A percentile compares a stretch with the other conserved stretches of the same genome.
phyloP scores from a whole-genome alignment of 92 coral and sea anemone species.

The Diadumene lineata region DNA sequence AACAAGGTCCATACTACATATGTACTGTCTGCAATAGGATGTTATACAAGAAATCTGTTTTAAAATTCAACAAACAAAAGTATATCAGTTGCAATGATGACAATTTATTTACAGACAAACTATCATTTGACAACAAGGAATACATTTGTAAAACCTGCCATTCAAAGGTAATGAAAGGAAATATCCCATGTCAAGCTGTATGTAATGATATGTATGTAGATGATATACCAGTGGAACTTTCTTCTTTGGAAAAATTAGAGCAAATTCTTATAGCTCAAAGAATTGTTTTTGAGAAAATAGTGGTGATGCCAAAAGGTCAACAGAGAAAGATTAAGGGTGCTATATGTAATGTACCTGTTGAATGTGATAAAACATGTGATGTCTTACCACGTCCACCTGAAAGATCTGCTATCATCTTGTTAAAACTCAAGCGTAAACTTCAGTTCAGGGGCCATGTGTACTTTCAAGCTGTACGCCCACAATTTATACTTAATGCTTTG shows the following conservation, averaged over 20 bases:
- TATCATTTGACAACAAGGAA: conserved; percentile 20
- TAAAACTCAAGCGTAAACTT: conserved; percentile 51
- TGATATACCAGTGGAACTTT: conserved; percentile 38
- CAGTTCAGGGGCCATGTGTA: conserved; percentile 66
- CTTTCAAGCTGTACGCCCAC: conserved; percentile 65
- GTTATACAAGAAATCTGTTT: conserved; percentile 35
- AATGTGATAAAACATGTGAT: conserved; percentile 55
- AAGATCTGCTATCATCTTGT: conserved; percentile 53
- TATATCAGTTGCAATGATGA: conserved; percentile 10
- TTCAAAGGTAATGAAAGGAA: conserved; percentile 36
- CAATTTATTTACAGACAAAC: conserved; percentile 28
- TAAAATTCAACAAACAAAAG: conserved; percentile 18
- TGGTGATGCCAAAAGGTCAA: conserved; percentile 59
- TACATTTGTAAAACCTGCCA: conserved; percentile 54
- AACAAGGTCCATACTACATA: conserved; percentile 41
- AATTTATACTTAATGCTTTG: conserved; percentile 32
- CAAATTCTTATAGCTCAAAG: conserved; percentile 31
- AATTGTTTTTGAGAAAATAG: conserved; percentile 31
- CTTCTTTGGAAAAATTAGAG: conserved; percentile 14
- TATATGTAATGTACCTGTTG: conserved; percentile 69
- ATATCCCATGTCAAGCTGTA: conserved; percentile 56
- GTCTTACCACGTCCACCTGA: conserved; percentile 62
- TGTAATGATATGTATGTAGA: conserved; percentile 48
- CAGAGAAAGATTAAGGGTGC: conserved; percentile 61
- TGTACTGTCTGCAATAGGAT: conserved; percentile 30